A percentile compares a stretch with the other conserved stretches of the same genome.
Conservation (phyloP, 2,797 vertebrate genomes). For the Hypotaenidia philippensis region DNA sequence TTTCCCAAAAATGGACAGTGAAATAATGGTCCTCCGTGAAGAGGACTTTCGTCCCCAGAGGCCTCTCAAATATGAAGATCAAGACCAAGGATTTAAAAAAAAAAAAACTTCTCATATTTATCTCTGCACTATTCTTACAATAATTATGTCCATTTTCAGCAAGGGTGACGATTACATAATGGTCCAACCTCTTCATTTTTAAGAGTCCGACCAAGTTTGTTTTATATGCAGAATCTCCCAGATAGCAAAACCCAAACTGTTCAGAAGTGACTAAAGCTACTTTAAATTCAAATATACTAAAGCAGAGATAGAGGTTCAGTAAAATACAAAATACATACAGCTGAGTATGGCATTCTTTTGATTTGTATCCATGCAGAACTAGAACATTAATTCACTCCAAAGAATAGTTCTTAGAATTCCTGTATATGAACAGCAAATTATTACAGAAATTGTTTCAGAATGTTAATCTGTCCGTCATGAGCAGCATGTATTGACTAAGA, state of each 20-base stretch:
- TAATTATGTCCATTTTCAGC: not conserved
- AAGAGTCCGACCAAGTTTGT: not conserved
- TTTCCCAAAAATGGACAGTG: not conserved
- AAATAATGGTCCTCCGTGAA: not conserved
- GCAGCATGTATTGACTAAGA: not conserved
- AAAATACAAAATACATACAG: not conserved
- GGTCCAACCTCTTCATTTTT: not conserved
- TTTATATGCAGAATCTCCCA: not conserved
- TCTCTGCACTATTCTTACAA: not conserved
- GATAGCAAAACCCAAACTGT: not conserved
- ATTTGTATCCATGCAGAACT: not conserved
- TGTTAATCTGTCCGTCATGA: not conserved
- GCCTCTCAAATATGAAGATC: not conserved
- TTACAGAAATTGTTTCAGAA: not conserved
- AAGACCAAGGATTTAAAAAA: not conserved
- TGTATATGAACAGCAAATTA: not conserved
- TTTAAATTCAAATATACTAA: not conserved
- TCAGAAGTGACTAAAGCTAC: not conserved
- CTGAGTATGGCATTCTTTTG: not conserved
- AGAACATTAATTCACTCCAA: not conserved
- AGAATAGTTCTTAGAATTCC: not conserved
- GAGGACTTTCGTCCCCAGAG: not conserved
- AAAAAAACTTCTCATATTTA: not conserved
- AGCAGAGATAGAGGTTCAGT: not conserved
- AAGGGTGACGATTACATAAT: not conserved